These are phyloP conservation scores for Druceiella hillmani DNA, from an alignment of 2,888 invertebrate species.

Conservation along the genomic window DNA sequence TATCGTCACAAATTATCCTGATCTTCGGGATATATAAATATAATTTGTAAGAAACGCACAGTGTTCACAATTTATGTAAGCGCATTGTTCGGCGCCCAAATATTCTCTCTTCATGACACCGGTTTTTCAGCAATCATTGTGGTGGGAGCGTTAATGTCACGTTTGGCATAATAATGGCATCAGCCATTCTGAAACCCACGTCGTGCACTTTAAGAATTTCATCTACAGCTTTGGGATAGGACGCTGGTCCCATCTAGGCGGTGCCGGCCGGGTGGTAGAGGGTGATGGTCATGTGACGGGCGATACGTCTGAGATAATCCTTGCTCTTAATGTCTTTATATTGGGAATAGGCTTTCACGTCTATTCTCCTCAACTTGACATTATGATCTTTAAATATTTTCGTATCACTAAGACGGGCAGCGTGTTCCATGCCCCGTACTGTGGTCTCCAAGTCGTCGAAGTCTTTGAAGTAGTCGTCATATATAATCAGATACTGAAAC, in stretches of 20 bases:
- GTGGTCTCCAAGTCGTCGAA: constrained; percentile 1
- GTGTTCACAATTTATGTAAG: too few species aligned
- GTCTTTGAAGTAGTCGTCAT: too few species aligned
- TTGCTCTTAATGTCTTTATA: constrained; percentile 14
- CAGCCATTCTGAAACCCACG: constrained; percentile 49
- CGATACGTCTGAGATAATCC: constrained; percentile 34
- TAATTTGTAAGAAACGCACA: too few species aligned
- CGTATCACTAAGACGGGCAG: not conserved
- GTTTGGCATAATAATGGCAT: constrained; percentile 53
- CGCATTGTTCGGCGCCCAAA: too few species aligned
- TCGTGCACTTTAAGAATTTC: constrained; percentile 46
- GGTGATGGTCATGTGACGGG: constrained; percentile 41
- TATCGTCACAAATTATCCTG: too few species aligned
- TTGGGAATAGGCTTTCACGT: not conserved
- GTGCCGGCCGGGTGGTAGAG: constrained; percentile 53
- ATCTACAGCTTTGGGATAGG: constrained; percentile 47
- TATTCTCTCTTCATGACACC: too few species aligned
- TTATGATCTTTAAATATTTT: not conserved
- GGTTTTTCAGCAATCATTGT: constrained; percentile 58
- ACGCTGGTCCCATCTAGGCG: constrained; percentile 47
- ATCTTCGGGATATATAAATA: too few species aligned
- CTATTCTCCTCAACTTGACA: not conserved
- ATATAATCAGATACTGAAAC: too few species aligned
- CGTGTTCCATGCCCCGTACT: not conserved
- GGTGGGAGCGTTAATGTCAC: constrained; percentile 53